Evolutionary conservation across 2,888 invertebrate species (phyloP).

Genomic region (Scrobipalpa atriplicella): DNA sequence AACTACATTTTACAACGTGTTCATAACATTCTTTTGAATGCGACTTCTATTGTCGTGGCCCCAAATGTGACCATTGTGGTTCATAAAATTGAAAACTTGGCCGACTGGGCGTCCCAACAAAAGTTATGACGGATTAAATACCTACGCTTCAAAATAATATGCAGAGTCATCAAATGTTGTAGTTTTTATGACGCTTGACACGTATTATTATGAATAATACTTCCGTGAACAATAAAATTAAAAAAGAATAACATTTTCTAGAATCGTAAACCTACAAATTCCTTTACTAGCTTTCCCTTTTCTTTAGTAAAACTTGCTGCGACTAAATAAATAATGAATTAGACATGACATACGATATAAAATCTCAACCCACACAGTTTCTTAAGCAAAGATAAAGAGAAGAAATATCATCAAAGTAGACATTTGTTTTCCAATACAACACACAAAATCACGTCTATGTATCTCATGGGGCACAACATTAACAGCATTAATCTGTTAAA

Average conservation of each 20-base stretch:
- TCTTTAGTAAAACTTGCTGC: conserved; percentile 26
- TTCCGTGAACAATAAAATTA: conserved; percentile 28
- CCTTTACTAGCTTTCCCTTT: conserved; percentile 43
- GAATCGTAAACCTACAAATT: conserved; percentile 36
- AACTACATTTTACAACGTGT: conserved; percentile 14
- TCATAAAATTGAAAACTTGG: conserved; percentile 19
- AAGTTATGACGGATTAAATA: conserved; percentile 18
- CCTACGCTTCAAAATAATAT: conserved; percentile 11
- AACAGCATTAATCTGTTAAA: too few relatives aligned
- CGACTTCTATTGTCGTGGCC: not conserved
- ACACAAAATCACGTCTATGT: too few relatives aligned
- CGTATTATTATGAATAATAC: conserved; percentile 26
- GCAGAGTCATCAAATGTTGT: conserved; percentile 5
- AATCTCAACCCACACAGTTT: not conserved
- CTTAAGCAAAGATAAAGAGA: not conserved
- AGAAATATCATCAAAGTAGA: not conserved
- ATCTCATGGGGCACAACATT: too few relatives aligned
- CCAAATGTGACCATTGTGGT: conserved; percentile 10
- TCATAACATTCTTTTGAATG: conserved; percentile 14
- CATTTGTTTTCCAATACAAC: too few relatives aligned
- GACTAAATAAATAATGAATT: not conserved
- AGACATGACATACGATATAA: not conserved
- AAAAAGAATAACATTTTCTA: not conserved
- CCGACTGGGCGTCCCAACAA: not conserved
- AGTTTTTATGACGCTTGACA: conserved; percentile 22